phyloP scores from a whole-genome alignment of 2,888 invertebrate genomes.

The Willowsia nigromaculata region DNA sequence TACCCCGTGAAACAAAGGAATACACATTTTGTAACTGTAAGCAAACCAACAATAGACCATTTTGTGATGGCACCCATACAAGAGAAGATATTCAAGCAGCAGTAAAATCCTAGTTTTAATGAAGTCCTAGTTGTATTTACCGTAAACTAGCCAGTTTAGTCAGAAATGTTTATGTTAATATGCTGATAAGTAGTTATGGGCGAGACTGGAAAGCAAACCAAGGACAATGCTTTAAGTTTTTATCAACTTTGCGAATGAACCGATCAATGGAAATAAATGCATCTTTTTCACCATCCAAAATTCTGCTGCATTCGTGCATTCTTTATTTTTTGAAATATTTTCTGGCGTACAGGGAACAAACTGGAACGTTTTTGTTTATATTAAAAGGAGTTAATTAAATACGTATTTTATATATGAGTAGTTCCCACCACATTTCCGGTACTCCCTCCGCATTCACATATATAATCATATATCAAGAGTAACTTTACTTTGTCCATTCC shows the following conservation, averaged over 20 bases:
- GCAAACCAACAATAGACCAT: conserved; percentile 94
- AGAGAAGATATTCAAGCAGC: conserved; percentile 84
- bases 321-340: conserved; percentile 10
- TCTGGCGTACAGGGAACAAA: neutral
- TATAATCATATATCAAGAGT: neutral
- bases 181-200: no score
- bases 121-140: neutral
- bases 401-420: neutral
- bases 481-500: neutral
- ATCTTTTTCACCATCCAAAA: neutral
- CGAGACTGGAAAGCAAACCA: no score
- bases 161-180: no score
- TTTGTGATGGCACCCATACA: conserved; percentile 98
- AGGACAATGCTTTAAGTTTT: no score
- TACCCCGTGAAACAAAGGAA: conserved; percentile 91
- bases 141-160: neutral
- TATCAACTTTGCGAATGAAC: neutral
- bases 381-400: neutral
- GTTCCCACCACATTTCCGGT: neutral
- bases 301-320: neutral
- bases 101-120: conserved; percentile 59
- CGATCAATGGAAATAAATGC: neutral
- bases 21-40: conserved; percentile 99
- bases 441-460: neutral
- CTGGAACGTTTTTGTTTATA: neutral